Percentiles rank a stretch among this genome's conserved stretches.
These are phyloP conservation scores for Allobates femoralis DNA, from an alignment of 2,797 vertebrate genomes.

Conservation along the genomic window DNA sequence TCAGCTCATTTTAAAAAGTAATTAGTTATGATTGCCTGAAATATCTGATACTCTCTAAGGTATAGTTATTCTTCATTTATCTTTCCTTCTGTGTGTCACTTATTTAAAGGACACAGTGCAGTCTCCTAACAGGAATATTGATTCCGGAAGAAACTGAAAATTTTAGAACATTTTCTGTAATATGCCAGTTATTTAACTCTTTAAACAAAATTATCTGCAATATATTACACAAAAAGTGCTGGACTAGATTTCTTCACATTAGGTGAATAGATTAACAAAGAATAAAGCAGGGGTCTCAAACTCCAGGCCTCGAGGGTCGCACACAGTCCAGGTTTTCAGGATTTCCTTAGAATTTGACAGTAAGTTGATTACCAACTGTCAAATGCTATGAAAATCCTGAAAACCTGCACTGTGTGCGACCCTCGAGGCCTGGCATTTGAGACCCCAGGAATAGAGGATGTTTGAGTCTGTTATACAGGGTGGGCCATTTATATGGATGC, in stretches of 20 bases:
- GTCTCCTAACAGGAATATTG: conserved; percentile 56
- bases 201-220: neutral
- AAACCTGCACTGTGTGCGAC: too few relatives aligned
- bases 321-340: too few relatives aligned
- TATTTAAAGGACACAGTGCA: conserved; percentile 52
- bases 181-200: conserved; percentile 27
- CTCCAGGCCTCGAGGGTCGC: too few relatives aligned
- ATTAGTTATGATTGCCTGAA: conserved; percentile 63
- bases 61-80: conserved; percentile 59
- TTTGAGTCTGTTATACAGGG: neutral
- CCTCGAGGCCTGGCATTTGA: too few relatives aligned
- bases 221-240: neutral
- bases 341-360: too few relatives aligned
- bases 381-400: too few relatives aligned
- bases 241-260: neutral
- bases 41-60: conserved; percentile 57
- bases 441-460: neutral
- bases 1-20: conserved; percentile 61
- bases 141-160: conserved; percentile 47
- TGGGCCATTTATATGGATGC: too few relatives aligned
- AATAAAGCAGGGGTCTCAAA: too few relatives aligned
- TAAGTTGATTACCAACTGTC: too few relatives aligned
- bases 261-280: neutral
- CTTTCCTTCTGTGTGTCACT: conserved; percentile 51
- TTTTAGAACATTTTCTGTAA: conserved; percentile 30